These are phyloP conservation scores for Dendrocincla fuliginosa DNA, from an alignment of 2,797 vertebrate genomes.

Conservation along the genomic window DNA sequence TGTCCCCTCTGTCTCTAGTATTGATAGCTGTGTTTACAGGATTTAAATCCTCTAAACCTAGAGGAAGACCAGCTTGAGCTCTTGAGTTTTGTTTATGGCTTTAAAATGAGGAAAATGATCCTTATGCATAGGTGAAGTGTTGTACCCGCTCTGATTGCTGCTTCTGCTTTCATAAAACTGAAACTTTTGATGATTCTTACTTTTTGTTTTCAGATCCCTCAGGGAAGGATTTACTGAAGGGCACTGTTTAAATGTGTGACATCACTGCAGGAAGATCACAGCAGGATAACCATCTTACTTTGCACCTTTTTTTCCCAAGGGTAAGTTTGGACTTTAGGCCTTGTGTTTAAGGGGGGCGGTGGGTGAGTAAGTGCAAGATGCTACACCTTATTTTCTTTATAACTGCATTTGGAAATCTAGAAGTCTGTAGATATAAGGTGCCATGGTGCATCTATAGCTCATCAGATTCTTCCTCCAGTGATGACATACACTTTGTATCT, in stretches of 20 bases:
- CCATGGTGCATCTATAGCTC: not conserved
- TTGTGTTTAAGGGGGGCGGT: not conserved
- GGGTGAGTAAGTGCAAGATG: not conserved
- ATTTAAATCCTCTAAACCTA: not conserved
- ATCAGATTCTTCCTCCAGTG: not conserved
- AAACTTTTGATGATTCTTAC: not conserved
- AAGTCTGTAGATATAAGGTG: not conserved
- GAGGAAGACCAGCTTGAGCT: not conserved
- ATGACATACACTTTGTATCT: not conserved
- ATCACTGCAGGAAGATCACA: conserved; percentile 47
- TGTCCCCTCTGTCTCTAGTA: not conserved
- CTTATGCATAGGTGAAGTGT: not conserved
- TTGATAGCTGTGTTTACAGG: not conserved
- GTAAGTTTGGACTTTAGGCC: conserved; percentile 26
- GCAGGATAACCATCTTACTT: conserved; percentile 28
- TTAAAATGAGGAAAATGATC: not conserved
- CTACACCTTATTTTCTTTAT: not conserved
- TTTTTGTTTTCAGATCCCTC: conserved; percentile 59
- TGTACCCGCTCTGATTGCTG: not conserved
- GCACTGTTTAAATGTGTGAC: conserved; percentile 61
- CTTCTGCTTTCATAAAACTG: not conserved
- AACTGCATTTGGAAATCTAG: not conserved
- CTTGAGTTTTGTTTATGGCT: not conserved
- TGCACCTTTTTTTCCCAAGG: conserved; percentile 46
- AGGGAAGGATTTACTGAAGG: conserved; percentile 59